phyloP scores from a whole-genome alignment of 2,888 invertebrate genomes.

The Lochmaea capreae region DNA sequence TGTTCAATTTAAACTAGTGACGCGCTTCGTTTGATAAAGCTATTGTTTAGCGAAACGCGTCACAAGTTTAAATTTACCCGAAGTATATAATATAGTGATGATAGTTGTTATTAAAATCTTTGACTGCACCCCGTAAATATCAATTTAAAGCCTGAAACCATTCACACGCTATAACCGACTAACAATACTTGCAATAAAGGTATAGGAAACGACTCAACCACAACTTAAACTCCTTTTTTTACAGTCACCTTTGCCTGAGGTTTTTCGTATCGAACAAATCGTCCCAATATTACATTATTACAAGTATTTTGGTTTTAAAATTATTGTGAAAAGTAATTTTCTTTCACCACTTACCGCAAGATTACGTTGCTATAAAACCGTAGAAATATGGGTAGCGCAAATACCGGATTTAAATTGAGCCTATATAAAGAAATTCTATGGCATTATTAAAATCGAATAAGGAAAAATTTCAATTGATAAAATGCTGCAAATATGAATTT shows the following conservation, averaged over 20 bases:
- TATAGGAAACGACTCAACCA: constrained; percentile 28
- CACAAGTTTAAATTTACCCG: not conserved
- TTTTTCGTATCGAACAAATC: constrained; percentile 18
- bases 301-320: constrained; percentile 12
- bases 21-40: no score
- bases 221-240: constrained; percentile 22
- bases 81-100: no score
- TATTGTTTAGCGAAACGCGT: no score
- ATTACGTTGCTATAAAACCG: constrained; percentile 15
- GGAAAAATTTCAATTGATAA: no score
- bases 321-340: constrained; percentile 22
- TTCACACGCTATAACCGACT: constrained; percentile 27
- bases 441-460: no score
- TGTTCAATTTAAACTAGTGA: no score
- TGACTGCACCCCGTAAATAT: not conserved
- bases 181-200: not conserved
- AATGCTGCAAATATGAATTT: no score
- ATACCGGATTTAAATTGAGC: not conserved
- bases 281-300: constrained; percentile 19
- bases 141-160: constrained; percentile 4
- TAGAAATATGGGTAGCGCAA: constrained; percentile 9
- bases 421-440: not conserved
- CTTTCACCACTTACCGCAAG: constrained; percentile 16
- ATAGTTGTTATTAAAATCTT: not conserved
- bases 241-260: constrained; percentile 7